Percentiles rank a stretch among this genome's conserved stretches.
phyloP scores from a whole-genome alignment of 2,888 invertebrate genomes.

The Temnothorax ravouxi region DNA sequence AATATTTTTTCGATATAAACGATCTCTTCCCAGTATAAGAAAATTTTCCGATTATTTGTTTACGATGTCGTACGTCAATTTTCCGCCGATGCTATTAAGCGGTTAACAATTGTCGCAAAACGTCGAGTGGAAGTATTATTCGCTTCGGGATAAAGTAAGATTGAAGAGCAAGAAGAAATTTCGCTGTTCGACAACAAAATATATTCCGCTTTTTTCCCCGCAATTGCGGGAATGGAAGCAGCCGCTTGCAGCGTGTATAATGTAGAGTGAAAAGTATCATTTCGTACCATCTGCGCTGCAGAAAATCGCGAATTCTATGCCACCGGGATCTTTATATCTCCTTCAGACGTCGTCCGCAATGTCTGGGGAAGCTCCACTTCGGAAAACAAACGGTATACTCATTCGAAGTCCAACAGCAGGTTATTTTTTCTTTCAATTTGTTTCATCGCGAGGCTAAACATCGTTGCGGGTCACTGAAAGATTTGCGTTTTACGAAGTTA shows the following conservation, averaged over 20 bases:
- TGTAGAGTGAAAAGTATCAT: slow-evolving; percentile 71
- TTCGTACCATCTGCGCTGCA: slow-evolving; percentile 73
- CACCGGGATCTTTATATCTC: slow-evolving; percentile 74
- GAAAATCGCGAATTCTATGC: slow-evolving; percentile 74
- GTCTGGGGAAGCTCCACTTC: slow-evolving; percentile 59
- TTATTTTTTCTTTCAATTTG: slow-evolving; percentile 66
- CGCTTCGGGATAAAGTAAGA: slow-evolving; percentile 19
- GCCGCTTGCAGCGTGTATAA: slow-evolving; percentile 71
- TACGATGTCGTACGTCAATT: not conserved
- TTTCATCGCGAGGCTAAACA: slow-evolving; percentile 33
- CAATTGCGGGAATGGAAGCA: slow-evolving; percentile 41
- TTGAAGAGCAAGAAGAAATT: slow-evolving; percentile 39
- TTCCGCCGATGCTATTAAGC: slow-evolving; percentile 7
- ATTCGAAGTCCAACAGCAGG: slow-evolving; percentile 33
- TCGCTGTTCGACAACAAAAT: slow-evolving; percentile 69
- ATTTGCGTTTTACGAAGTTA: slow-evolving; percentile 63
- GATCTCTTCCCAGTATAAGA: not conserved
- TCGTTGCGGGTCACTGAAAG: slow-evolving; percentile 40
- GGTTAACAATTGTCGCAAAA: not conserved
- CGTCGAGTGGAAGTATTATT: slow-evolving; percentile 10
- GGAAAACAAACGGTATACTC: slow-evolving; percentile 73
- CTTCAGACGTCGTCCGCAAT: slow-evolving; percentile 74
- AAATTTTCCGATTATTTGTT: not conserved
- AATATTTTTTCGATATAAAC: not conserved
- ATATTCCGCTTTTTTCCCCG: slow-evolving; percentile 58